Conservation (phyloP, 1,140 invertebrate genomes). For the Drosophila aff. region DNA sequence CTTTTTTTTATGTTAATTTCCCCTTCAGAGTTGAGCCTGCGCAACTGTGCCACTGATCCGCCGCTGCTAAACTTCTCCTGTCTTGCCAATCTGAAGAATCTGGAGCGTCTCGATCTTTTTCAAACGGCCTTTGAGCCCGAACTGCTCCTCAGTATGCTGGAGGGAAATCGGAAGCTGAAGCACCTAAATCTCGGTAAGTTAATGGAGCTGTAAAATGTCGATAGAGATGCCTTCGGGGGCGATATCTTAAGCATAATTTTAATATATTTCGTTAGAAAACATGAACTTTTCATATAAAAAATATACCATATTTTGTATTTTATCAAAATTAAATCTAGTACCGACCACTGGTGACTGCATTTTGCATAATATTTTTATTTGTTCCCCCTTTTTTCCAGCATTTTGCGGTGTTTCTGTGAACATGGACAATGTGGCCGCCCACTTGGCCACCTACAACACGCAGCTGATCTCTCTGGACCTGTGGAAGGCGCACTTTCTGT, state of each 20-base stretch:
- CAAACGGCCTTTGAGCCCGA: slow-evolving; percentile 89
- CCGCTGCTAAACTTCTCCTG: slow-evolving; percentile 88
- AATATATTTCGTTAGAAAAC: too few species aligned
- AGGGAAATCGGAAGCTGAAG: slow-evolving; percentile 88
- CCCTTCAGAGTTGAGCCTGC: slow-evolving; percentile 88
- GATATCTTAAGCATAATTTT: too few species aligned
- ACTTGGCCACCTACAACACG: slow-evolving; percentile 88
- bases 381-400: slow-evolving; percentile 41
- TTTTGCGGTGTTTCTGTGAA: slow-evolving; percentile 86
- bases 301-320: too few species aligned
- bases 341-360: not conserved
- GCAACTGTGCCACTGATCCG: slow-evolving; percentile 86
- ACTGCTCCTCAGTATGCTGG: slow-evolving; percentile 88
- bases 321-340: too few species aligned
- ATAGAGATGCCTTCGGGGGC: not conserved
- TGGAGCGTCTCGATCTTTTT: slow-evolving; percentile 92
- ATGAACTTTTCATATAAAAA: too few species aligned
- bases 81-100: slow-evolving; percentile 87
- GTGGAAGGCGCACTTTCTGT: slow-evolving; percentile 93
- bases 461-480: slow-evolving; percentile 91
- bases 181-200: slow-evolving; percentile 90
- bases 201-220: too few species aligned
- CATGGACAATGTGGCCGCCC: slow-evolving; percentile 90
- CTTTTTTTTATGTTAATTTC: not conserved
- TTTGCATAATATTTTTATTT: not conserved